Conservation (phyloP, 2,113 vertebrate species). For the Helogale parvula region DNA sequence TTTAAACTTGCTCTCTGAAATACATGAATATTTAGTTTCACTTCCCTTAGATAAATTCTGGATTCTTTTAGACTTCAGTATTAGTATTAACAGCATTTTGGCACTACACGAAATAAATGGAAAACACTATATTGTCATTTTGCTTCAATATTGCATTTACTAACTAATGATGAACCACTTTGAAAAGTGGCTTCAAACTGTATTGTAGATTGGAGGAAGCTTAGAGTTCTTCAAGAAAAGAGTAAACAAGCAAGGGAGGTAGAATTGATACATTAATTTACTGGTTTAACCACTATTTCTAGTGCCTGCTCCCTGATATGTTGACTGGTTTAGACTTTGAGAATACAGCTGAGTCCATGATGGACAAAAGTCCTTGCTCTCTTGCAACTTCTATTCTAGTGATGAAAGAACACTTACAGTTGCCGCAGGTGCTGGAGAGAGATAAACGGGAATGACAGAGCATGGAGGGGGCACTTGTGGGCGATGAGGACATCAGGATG, state of each 20-base stretch:
- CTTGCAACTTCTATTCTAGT: neutral
- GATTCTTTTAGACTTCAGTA: neutral
- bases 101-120: neutral
- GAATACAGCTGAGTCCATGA: neutral
- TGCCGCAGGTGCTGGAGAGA: neutral
- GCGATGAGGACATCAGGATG: neutral
- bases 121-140: neutral
- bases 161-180: neutral
- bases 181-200: neutral
- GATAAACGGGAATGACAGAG: neutral
- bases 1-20: neutral
- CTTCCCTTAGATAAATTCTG: neutral
- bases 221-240: neutral
- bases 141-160: neutral
- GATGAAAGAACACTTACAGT: neutral
- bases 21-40: neutral
- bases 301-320: accelerated
- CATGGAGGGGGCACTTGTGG: neutral
- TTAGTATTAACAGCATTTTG: neutral
- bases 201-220: neutral
- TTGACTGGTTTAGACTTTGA: neutral
- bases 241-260: neutral
- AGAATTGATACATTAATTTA: neutral
- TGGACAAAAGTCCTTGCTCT: neutral
- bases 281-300: neutral